Percentiles rank a stretch among this genome's conserved stretches.
These are phyloP conservation scores for Damaliscus lunatus DNA, from an alignment of 2,113 vertebrate genomes.

Conservation along the genomic window DNA sequence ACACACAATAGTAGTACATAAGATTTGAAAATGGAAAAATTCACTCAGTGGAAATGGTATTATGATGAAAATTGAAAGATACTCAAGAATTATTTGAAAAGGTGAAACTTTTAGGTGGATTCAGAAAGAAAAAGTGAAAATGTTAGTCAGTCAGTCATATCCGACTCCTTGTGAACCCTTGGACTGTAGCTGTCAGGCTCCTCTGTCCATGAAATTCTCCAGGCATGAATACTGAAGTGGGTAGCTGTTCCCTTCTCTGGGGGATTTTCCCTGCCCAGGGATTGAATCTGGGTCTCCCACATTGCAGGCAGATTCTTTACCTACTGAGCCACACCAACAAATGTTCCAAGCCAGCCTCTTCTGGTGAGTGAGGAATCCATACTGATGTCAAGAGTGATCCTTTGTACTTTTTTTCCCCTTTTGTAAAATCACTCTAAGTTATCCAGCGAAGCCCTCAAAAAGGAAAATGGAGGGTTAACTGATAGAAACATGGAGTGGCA, in stretches of 20 bases:
- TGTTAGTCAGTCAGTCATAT: not conserved
- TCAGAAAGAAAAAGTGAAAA: not conserved
- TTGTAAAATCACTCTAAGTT: not conserved
- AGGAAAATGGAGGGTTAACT: not conserved
- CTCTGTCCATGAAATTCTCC: not conserved
- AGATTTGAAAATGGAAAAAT: not conserved
- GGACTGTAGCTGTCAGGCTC: not conserved
- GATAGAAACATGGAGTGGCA: not conserved
- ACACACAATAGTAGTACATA: not conserved
- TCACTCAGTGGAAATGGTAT: not conserved
- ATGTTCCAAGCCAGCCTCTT: not conserved
- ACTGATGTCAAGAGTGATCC: not conserved
- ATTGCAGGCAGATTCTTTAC: not conserved
- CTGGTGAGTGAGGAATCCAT: not conserved
- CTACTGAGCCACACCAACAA: not conserved
- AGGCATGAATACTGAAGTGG: not conserved
- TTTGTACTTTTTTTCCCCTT: not conserved
- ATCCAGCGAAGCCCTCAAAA: not conserved
- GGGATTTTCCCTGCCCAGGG: not conserved
- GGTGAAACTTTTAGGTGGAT: not conserved
- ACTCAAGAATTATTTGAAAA: not conserved
- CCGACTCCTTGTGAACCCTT: not conserved
- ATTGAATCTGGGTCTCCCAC: not conserved
- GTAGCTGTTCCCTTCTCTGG: not conserved
- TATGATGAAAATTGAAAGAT: not conserved